These are phyloP conservation scores for Callorhinus ursinus DNA, from an alignment of 2,113 vertebrate species.

Conservation along the genomic window DNA sequence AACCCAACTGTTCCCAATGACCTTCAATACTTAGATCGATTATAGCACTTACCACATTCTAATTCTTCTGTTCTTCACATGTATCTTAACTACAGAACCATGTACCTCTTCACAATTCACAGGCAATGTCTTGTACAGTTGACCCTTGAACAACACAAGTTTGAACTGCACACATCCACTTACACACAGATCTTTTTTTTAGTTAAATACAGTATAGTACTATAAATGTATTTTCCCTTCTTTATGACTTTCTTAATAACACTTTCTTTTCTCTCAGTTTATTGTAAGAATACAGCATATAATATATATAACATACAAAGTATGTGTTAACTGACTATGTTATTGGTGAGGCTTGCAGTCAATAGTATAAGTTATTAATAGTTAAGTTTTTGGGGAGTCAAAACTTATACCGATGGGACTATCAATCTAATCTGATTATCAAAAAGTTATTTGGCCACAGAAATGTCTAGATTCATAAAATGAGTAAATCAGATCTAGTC, in stretches of 20 bases:
- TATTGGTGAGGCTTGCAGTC: background rate
- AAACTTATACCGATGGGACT: background rate
- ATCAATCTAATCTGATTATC: background rate
- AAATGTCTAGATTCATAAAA: constrained; percentile 15
- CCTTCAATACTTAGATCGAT: background rate
- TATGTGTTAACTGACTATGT: background rate
- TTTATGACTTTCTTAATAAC: background rate
- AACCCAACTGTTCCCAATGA: background rate
- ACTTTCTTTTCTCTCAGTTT: background rate
- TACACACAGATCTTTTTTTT: background rate
- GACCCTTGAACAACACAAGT: background rate
- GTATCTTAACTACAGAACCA: background rate
- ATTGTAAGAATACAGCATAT: background rate
- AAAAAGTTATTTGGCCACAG: background rate
- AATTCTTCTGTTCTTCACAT: background rate
- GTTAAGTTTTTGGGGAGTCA: background rate
- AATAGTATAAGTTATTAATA: background rate
- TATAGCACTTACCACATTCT: background rate
- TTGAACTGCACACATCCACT: background rate
- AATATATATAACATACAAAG: background rate
- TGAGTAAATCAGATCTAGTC: background rate
- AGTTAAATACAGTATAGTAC: background rate
- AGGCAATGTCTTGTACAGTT: background rate
- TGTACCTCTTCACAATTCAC: background rate
- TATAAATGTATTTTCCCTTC: background rate